phyloP scores from a whole-genome alignment of 2,113 vertebrate species.

The Alethe castanea region DNA sequence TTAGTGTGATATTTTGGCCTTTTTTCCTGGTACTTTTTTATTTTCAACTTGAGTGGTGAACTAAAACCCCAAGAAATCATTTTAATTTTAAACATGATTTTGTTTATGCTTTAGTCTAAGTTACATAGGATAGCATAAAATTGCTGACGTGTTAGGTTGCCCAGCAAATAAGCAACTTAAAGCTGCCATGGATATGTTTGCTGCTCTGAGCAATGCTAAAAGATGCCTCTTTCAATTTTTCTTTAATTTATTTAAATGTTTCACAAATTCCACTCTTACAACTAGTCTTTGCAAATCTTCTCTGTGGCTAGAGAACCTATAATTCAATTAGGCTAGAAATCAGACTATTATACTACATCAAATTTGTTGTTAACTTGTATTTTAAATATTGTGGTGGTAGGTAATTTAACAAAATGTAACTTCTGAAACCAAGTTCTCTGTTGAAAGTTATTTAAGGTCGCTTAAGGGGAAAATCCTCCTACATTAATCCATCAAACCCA shows the following conservation, averaged over 20 bases:
- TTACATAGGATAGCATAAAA: background rate
- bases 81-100: background rate
- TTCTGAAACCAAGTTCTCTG: background rate
- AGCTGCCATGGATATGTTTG: background rate
- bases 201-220: background rate
- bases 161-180: background rate
- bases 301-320: background rate
- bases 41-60: background rate
- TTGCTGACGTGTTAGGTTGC: background rate
- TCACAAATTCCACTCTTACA: background rate
- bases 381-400: background rate
- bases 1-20: background rate
- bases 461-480: background rate
- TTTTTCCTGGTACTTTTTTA: background rate
- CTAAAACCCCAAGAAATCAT: background rate
- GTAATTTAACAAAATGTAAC: background rate
- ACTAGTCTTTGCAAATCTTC: background rate
- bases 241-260: background rate
- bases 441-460: conserved; percentile 2
- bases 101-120: background rate
- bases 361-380: background rate
- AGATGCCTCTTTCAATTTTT: background rate
- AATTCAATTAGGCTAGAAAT: background rate
- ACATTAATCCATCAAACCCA: background rate
- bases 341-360: background rate